Evolutionary conservation across 2,113 vertebrate species (phyloP).

Genomic region (Rhegmatorhina hoffmannsi): DNA sequence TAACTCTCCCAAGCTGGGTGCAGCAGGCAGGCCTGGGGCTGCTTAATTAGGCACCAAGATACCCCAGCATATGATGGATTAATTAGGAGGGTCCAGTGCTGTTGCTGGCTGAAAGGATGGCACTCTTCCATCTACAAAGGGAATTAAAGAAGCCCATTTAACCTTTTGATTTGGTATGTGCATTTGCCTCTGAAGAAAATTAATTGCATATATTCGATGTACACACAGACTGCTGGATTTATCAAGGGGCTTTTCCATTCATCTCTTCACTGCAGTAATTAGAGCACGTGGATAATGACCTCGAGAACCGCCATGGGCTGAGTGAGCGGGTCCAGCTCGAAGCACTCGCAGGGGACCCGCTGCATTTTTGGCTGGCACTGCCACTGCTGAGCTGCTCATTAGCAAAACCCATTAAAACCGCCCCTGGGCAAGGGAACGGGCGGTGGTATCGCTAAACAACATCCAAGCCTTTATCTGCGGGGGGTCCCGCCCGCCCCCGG

Average conservation of each 20-base stretch:
- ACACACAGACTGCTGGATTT: accelerated
- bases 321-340: neutral
- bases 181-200: accelerated
- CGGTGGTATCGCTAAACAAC: too few relatives aligned
- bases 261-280: neutral
- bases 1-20: accelerated
- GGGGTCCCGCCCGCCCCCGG: too few relatives aligned
- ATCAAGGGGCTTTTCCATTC: neutral
- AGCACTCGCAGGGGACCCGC: neutral
- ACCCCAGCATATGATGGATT: accelerated
- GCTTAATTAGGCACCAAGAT: neutral
- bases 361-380: neutral
- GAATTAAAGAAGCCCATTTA: neutral
- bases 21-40: neutral
- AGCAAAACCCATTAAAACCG: neutral
- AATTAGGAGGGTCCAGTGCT: accelerated
- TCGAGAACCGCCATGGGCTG: accelerated
- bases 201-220: accelerated
- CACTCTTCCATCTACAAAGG: neutral
- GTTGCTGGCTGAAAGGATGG: too few relatives aligned
- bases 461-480: too few relatives aligned
- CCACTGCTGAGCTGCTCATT: neutral
- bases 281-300: accelerated
- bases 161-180: neutral
- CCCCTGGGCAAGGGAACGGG: neutral